These are phyloP conservation scores for Aptenodytes forsteri DNA, from an alignment of 2,113 vertebrate species.

Conservation along the genomic window DNA sequence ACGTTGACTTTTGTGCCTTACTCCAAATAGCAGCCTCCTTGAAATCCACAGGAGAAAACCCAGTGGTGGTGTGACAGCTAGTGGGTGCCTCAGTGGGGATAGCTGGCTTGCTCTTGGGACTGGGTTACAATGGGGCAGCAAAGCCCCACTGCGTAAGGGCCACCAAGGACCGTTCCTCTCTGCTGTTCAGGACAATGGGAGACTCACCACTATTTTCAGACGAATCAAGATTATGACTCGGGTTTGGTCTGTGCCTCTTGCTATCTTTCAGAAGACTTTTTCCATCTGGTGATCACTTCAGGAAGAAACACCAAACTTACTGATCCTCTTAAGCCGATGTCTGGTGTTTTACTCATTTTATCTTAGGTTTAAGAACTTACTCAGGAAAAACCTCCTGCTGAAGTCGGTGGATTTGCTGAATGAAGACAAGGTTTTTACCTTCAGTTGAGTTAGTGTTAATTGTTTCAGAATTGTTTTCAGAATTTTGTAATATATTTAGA, in stretches of 20 bases:
- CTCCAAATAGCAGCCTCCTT: neutral
- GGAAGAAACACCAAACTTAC: neutral
- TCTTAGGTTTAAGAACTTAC: neutral
- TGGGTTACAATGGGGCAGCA: neutral
- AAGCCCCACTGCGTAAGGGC: neutral
- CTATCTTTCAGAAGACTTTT: neutral
- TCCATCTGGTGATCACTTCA: neutral
- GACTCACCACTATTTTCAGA: neutral
- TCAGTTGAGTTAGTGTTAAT: neutral
- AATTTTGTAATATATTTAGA: neutral
- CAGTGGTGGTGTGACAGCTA: neutral
- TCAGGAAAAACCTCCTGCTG: neutral
- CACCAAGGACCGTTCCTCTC: neutral
- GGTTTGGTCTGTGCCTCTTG: neutral
- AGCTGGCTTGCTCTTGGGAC: neutral
- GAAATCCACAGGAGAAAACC: neutral
- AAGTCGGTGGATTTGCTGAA: neutral
- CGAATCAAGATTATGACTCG: neutral
- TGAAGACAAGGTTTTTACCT: neutral
- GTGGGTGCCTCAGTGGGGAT: rapidly evolving
- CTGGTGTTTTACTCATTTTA: neutral
- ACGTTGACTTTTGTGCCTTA: neutral
- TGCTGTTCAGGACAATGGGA: rapidly evolving
- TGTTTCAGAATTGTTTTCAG: neutral
- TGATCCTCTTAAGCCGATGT: neutral